These are phyloP conservation scores for Drosophila seclusa DNA, from an alignment of 2,888 invertebrate genomes.

Conservation along the genomic window DNA sequence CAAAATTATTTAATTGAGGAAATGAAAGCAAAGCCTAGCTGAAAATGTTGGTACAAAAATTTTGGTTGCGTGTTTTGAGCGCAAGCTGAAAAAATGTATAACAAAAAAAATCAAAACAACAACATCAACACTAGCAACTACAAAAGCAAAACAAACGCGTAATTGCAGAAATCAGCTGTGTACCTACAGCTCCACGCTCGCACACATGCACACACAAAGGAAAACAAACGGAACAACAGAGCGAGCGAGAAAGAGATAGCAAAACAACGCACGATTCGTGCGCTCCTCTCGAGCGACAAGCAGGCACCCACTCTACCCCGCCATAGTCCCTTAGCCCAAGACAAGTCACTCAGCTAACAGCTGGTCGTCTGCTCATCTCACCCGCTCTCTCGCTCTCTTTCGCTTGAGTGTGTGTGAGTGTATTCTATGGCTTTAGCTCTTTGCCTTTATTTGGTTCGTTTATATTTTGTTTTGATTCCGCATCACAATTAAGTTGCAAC, in stretches of 20 bases:
- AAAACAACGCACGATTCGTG: conserved; percentile 56
- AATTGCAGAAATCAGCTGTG: conserved; percentile 85
- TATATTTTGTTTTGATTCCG: conserved; percentile 62
- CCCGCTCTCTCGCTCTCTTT: conserved; percentile 18
- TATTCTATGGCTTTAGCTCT: conserved; percentile 37
- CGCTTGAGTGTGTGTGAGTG: conserved; percentile 7
- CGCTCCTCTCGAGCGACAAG: conserved; percentile 65
- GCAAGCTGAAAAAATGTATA: conserved; percentile 64
- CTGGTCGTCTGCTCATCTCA: conserved; percentile 37
- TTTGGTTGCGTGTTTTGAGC: conserved; percentile 64
- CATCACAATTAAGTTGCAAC: conserved; percentile 16
- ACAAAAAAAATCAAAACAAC: conserved; percentile 49
- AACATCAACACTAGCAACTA: conserved; percentile 53
- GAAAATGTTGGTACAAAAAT: conserved; percentile 43
- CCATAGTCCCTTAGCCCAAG: conserved; percentile 10
- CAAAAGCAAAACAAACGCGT: conserved; percentile 78
- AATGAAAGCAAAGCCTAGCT: conserved; percentile 55
- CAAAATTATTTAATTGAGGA: conserved; percentile 56
- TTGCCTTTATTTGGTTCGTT: conserved; percentile 65
- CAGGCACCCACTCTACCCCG: conserved; percentile 22
- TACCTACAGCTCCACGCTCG: conserved; percentile 73
- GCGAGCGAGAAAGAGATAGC: conserved; percentile 50
- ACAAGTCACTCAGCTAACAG: conserved; percentile 45
- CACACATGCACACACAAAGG: conserved; percentile 48
- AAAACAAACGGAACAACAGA: conserved; percentile 43